phyloP scores from a whole-genome alignment of 2,113 vertebrate species.

The Erythrocercus mccallii region DNA sequence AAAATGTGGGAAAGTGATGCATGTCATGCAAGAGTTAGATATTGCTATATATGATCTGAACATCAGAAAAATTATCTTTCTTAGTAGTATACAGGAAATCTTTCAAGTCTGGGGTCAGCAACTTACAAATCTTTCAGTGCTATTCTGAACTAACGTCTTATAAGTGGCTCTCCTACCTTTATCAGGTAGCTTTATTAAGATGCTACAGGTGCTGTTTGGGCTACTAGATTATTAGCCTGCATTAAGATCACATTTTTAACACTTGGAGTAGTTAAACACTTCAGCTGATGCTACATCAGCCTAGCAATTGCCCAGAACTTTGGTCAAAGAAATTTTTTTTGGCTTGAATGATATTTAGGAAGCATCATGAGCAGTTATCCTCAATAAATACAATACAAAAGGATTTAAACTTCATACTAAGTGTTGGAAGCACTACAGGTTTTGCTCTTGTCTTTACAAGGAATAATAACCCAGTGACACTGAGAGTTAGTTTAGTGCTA shows the following conservation, averaged over 20 bases:
- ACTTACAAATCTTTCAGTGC: background rate
- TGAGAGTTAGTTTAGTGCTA: background rate
- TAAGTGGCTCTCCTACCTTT: background rate
- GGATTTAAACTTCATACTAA: rapidly evolving
- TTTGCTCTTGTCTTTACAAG: background rate
- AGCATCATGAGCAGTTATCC: background rate
- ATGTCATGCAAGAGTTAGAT: background rate
- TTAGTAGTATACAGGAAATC: background rate
- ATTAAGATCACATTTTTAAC: background rate
- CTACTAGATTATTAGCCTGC: background rate
- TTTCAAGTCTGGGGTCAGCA: background rate
- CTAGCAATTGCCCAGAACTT: background rate
- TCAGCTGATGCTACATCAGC: background rate
- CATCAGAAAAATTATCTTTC: background rate
- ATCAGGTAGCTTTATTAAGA: background rate
- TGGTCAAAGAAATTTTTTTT: background rate
- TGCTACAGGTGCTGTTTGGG: background rate
- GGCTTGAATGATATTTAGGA: background rate
- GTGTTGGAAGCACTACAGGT: background rate
- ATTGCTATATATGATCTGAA: background rate
- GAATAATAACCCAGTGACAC: background rate
- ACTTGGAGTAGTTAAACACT: background rate
- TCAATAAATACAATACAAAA: background rate
- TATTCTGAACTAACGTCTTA: background rate
- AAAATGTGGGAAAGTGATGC: background rate